phyloP scores from a whole-genome alignment of 2,888 invertebrate species.

The Protophormia terraenovae region DNA sequence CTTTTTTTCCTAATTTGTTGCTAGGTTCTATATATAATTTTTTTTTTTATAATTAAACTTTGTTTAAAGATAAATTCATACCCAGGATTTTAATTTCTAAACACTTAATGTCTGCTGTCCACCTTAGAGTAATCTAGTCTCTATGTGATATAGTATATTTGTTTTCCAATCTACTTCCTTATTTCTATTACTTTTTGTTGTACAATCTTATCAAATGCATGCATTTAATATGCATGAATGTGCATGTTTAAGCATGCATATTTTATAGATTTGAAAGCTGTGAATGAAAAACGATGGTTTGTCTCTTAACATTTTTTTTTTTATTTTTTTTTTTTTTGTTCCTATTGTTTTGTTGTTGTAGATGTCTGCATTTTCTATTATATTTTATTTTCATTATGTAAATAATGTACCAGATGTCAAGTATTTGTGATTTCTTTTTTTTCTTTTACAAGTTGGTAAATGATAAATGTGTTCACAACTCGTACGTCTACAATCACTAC shows the following conservation, averaged over 20 bases:
- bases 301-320: no score
- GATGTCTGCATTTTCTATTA: not conserved
- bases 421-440: constrained; percentile 11
- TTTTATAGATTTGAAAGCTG: constrained; percentile 22
- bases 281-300: constrained; percentile 45
- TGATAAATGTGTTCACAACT: constrained; percentile 27
- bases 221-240: constrained; percentile 12
- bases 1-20: no score
- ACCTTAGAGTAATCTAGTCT: no score
- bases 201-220: no score
- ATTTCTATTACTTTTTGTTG: not conserved
- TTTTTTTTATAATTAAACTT: no score
- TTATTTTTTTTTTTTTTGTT: constrained; percentile 8
- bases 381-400: constrained; percentile 38
- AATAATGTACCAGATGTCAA: constrained; percentile 43
- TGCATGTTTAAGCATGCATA: constrained; percentile 33
- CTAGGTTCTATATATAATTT: no score
- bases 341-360: constrained; percentile 12
- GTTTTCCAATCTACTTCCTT: not conserved
- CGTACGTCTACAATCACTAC: not conserved
- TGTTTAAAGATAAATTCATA: no score
- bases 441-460: not conserved
- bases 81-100: no score
- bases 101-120: no score
- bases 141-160: no score